phyloP scores from a whole-genome alignment of 2,888 invertebrate genomes.

The Corbicula japonica region DNA sequence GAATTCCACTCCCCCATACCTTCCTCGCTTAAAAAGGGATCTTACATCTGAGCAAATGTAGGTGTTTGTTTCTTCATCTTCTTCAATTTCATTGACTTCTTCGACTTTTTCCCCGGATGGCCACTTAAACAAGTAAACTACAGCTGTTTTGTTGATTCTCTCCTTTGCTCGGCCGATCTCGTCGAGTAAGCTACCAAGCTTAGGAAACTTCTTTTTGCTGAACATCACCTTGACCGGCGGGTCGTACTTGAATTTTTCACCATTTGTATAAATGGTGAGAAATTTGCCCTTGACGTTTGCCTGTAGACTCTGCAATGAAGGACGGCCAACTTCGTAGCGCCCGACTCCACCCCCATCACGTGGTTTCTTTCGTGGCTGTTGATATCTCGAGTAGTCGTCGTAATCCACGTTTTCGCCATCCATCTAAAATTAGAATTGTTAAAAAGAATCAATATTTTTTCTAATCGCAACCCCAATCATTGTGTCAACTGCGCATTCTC shows the following conservation, averaged over 20 bases:
- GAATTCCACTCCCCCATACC: slow-evolving; percentile 24
- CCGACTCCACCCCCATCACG: background rate
- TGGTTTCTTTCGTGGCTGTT: background rate
- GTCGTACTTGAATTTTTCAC: slow-evolving; percentile 10
- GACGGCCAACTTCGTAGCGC: slow-evolving; percentile 26
- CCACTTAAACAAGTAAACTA: slow-evolving; percentile 39
- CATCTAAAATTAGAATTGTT: slow-evolving; percentile 20
- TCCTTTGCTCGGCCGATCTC: slow-evolving; percentile 13
- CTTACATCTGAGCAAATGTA: slow-evolving; percentile 37
- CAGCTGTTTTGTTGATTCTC: slow-evolving; percentile 5
- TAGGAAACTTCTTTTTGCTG: slow-evolving; percentile 24
- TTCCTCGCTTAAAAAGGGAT: background rate
- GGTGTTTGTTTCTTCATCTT: slow-evolving; percentile 22
- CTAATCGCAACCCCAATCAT: background rate
- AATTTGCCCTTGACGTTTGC: slow-evolving; percentile 4
- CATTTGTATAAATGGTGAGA: slow-evolving; percentile 24
- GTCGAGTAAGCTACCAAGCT: slow-evolving; percentile 20
- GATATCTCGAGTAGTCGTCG: slow-evolving; percentile 18
- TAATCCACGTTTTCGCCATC: background rate
- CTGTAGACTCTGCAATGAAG: slow-evolving; percentile 20
- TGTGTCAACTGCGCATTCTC: background rate
- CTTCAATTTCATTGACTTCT: slow-evolving; percentile 28
- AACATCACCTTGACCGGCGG: slow-evolving; percentile 18
- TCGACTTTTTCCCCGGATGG: slow-evolving; percentile 26
- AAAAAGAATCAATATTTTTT: background rate